Base-by-base conservation (phyloP, 1,140 invertebrate species). In the Zelostemma sp. region DNA sequence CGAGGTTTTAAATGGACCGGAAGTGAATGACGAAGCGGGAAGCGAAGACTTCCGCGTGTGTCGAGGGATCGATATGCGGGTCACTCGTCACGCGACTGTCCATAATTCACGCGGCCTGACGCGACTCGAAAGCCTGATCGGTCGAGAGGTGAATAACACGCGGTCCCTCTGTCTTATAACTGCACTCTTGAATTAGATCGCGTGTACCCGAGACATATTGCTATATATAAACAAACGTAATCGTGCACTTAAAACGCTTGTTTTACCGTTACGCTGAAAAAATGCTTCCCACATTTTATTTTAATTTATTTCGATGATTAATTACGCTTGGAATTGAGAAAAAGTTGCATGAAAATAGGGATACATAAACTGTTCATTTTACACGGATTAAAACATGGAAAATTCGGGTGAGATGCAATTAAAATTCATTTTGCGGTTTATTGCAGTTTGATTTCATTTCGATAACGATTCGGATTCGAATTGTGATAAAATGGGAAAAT, bases 61-160 rank as follows among this genome's bases (percentile, higher is more conserved):
- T 38, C 28, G 54, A 55, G 18, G 62, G 41, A 55, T 65, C 55
- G 65, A 35, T 65, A 65, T 70, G 59, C 66, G 59, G 59, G 66
- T 56, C 56, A 40, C 12, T 66, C 43, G 51, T 55, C 47, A 25
- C 25, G 14, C 53, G 49, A 46, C 45, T 33, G 31, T 9, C 47
- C 56, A 64, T 64, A 64, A 64, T 64, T 69, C 60, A 48, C 67
- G 45, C 59, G 35, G 35, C 25, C 49, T 21, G 56, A 18, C 51
- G 50, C 18, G 41, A 46, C 41, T 31, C 58, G 58, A 70, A 63
- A 70, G 61, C 61, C 57, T 57, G 54, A 70, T 70, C 62, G 61
- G 61, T 62, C 58, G 62, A 61, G 54, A 70, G 68, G 68, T 70
- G 61, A 70, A 70, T 59, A 70, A 66, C 62, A 65, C 57, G 15